Conservation (phyloP, 2,113 vertebrate genomes). For the Hylia prasina region DNA sequence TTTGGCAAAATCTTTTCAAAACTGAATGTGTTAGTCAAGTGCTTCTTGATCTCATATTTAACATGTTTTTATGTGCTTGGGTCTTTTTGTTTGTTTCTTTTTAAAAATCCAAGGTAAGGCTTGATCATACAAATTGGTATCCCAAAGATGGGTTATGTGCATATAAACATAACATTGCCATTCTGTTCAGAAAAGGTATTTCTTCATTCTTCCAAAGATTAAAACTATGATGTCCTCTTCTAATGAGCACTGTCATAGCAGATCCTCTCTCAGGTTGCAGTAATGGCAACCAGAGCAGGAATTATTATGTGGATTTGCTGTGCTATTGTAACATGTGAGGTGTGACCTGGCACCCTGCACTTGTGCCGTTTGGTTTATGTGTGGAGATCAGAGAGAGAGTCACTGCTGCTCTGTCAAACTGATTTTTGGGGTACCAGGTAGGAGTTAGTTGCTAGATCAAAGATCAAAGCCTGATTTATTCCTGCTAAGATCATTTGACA, state of each 20-base stretch:
- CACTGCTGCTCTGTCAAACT: neutral
- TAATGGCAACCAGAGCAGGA: neutral
- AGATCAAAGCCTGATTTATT: neutral
- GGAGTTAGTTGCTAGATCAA: neutral
- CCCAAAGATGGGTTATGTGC: neutral
- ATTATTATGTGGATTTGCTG: neutral
- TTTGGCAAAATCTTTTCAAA: neutral
- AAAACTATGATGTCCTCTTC: neutral
- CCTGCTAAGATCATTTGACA: neutral
- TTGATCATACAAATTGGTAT: neutral
- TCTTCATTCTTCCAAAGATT: neutral
- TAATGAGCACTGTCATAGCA: neutral
- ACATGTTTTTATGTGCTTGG: neutral
- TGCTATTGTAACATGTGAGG: accelerated
- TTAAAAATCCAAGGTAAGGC: neutral
- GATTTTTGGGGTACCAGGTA: neutral
- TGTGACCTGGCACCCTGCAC: neutral
- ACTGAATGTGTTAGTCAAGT: neutral
- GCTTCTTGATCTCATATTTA: neutral
- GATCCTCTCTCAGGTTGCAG: neutral
- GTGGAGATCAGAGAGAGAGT: neutral
- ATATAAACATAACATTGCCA: neutral
- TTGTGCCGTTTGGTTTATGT: neutral
- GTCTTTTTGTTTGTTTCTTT: neutral
- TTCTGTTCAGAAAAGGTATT: neutral